These are phyloP conservation scores for Philereme vetulata DNA, from an alignment of 2,888 invertebrate species.

Conservation along the genomic window DNA sequence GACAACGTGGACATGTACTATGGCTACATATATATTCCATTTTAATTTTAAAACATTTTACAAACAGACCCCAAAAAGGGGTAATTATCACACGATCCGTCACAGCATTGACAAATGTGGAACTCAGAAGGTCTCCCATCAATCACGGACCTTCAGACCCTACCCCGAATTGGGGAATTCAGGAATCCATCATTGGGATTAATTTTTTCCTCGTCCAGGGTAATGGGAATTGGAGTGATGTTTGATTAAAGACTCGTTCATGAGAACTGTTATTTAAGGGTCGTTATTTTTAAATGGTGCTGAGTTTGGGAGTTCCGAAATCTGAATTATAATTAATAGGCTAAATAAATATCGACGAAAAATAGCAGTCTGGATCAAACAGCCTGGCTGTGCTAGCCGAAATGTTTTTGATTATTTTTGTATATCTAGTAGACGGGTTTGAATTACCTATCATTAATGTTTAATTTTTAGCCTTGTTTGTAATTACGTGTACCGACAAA, in stretches of 20 bases:
- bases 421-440: not conserved
- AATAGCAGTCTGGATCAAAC: not conserved
- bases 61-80: not conserved
- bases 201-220: slow-evolving; percentile 22
- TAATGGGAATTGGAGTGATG: slow-evolving; percentile 21
- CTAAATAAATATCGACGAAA: not conserved
- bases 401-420: not conserved
- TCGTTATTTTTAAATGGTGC: not conserved
- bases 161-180: slow-evolving; percentile 5
- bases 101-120: slow-evolving; percentile 56
- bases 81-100: slow-evolving; percentile 50
- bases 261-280: slow-evolving; percentile 2
- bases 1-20: too few relatives aligned
- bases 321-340: too few relatives aligned
- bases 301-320: too few relatives aligned
- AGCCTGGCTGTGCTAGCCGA: not conserved
- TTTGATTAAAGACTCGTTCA: slow-evolving; percentile 17
- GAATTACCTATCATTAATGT: not conserved
- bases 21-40: too few relatives aligned
- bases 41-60: not conserved
- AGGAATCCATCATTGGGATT: slow-evolving; percentile 31
- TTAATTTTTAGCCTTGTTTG: too few relatives aligned
- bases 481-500: too few relatives aligned
- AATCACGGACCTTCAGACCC: slow-evolving; percentile 25
- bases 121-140: slow-evolving; percentile 26